These are phyloP conservation scores for Heptranchias perlo DNA, from an alignment of 2,113 vertebrate genomes.

Conservation along the genomic window DNA sequence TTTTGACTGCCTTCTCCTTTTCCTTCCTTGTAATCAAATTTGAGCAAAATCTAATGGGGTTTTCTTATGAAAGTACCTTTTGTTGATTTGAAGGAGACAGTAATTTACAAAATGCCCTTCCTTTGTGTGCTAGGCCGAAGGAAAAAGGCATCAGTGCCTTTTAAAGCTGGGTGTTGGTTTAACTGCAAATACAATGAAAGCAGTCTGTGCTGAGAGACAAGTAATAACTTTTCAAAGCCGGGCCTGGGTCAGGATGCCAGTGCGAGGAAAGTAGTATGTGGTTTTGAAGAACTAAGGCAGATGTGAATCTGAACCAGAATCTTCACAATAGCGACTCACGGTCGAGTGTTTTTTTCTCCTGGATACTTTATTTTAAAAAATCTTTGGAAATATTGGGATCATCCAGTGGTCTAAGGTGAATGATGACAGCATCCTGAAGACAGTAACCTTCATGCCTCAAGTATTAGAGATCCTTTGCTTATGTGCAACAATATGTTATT, in stretches of 20 bases:
- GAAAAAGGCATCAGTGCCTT: conserved; percentile 98
- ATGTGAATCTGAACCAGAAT: conserved; percentile 41
- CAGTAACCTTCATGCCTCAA: background rate
- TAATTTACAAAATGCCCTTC: conserved; percentile 99
- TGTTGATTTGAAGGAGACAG: conserved; percentile 99
- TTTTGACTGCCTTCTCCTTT: conserved; percentile 87
- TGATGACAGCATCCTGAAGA: conserved; percentile 23
- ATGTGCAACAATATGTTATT: background rate
- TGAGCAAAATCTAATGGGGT: conserved; percentile 99
- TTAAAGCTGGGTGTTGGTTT: conserved; percentile 99
- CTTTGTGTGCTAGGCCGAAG: conserved; percentile 97
- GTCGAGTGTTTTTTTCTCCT: conserved; percentile 46
- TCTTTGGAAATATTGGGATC: background rate
- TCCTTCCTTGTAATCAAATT: conserved; percentile 99
- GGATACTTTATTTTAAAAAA: conserved; percentile 2
- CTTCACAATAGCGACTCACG: background rate
- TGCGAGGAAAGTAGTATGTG: conserved; percentile 55
- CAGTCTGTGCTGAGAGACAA: conserved; percentile 77
- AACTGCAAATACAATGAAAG: conserved; percentile 99
- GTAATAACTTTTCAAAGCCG: conserved; percentile 91
- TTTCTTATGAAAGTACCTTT: conserved; percentile 99
- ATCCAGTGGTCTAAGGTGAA: background rate
- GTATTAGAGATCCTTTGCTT: background rate
- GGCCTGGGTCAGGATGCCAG: conserved; percentile 88
- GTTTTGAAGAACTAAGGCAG: conserved; percentile 46